phyloP scores from a whole-genome alignment of 2,888 invertebrate genomes.

The Oxyteleia sp. region DNA sequence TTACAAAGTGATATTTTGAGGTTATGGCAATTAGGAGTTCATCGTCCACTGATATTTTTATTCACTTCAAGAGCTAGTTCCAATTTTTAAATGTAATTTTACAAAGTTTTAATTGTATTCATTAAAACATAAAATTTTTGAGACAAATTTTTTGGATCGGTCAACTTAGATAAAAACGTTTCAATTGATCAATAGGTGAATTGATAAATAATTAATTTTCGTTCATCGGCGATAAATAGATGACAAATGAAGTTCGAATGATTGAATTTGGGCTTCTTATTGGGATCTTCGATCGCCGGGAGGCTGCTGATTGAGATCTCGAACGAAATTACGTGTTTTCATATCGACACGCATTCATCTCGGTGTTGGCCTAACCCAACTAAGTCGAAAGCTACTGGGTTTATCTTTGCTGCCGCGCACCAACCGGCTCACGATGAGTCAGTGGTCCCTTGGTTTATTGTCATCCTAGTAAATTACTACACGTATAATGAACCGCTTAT shows the following conservation, averaged over 20 bases:
- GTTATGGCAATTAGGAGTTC: too few relatives aligned
- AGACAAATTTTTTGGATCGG: too few relatives aligned
- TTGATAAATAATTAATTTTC: not conserved
- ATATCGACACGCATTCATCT: constrained; percentile 71
- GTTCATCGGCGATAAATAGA: constrained; percentile 11
- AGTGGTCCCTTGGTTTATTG: constrained; percentile 50
- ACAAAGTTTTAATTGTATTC: too few relatives aligned
- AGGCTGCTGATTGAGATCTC: constrained; percentile 64
- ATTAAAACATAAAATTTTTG: too few relatives aligned
- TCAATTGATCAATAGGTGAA: not conserved
- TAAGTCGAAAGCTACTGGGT: constrained; percentile 59
- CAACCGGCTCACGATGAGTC: constrained; percentile 65
- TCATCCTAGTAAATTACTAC: constrained; percentile 34
- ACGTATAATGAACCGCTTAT: constrained; percentile 22
- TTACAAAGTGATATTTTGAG: too few relatives aligned
- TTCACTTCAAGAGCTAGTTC: too few relatives aligned
- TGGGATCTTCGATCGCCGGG: constrained; percentile 37
- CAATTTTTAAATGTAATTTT: too few relatives aligned
- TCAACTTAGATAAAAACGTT: too few relatives aligned
- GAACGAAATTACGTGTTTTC: constrained; percentile 68
- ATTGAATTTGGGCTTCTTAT: constrained; percentile 54
- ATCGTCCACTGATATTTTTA: too few relatives aligned
- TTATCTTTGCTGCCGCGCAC: constrained; percentile 43
- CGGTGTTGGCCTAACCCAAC: constrained; percentile 55
- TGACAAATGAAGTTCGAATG: constrained; percentile 40